Evolutionary conservation across 2,888 invertebrate species (phyloP).

Genomic region (Carabus problematicus): DNA sequence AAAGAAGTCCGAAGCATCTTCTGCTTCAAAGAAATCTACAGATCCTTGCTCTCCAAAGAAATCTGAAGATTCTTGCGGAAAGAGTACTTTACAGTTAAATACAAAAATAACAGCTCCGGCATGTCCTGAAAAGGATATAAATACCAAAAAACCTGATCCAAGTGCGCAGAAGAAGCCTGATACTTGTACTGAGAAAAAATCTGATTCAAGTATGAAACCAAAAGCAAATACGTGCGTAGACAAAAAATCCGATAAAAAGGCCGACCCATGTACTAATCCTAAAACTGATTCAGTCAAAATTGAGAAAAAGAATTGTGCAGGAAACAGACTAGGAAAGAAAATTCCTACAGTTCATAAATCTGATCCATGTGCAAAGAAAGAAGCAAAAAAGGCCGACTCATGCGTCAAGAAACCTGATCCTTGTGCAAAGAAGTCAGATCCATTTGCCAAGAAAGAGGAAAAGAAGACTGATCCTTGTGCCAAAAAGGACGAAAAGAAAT

Average conservation of each 20-base stretch:
- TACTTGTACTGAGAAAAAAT: background rate
- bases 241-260: conserved; percentile 8
- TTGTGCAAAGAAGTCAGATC: conserved; percentile 1
- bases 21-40: no score
- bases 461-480: conserved; percentile 5
- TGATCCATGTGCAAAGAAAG: conserved; percentile 10
- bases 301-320: conserved; percentile 3
- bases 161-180: background rate
- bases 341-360: conserved; percentile 25
- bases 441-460: background rate
- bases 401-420: no score
- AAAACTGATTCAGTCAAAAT: background rate
- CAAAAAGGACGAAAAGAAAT: conserved; percentile 12
- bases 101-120: no score
- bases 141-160: no score
- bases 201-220: background rate
- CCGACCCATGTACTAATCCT: conserved; percentile 8
- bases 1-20: no score
- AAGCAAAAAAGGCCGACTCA: conserved; percentile 13
- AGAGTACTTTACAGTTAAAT: no score
- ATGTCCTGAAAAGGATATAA: no score
- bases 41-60: no score
- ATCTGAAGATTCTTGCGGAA: no score
- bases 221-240: background rate
- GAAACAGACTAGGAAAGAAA: conserved; percentile 24